A percentile compares a stretch with the other conserved stretches of the same genome.
Conservation (phyloP, 2,888 invertebrate species). For the Exephanes ischioxanthus region DNA sequence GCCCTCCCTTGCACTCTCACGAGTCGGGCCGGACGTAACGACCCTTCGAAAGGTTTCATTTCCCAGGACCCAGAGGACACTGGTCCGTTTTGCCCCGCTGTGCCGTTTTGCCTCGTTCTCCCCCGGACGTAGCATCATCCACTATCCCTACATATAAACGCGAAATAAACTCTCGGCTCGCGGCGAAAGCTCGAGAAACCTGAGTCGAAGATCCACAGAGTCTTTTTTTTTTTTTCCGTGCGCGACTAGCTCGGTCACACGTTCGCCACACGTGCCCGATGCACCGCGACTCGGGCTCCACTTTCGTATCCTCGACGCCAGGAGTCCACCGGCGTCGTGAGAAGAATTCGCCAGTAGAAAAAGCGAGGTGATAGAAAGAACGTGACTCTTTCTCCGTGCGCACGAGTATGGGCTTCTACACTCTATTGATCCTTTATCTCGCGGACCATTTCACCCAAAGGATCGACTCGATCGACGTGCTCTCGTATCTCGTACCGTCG, state of each 20-base stretch:
- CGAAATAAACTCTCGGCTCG: conserved; percentile 23
- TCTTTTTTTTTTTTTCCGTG: conserved; percentile 32
- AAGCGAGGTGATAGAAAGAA: conserved; percentile 36
- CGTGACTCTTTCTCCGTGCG: conserved; percentile 45
- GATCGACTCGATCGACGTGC: conserved; percentile 52
- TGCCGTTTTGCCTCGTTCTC: no score
- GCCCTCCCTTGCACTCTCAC: no score
- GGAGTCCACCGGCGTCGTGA: conserved; percentile 40
- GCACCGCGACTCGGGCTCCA: conserved; percentile 3
- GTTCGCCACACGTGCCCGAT: not conserved
- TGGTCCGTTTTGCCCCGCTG: no score
- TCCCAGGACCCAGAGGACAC: no score
- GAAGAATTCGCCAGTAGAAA: conserved; percentile 55
- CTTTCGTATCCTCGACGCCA: conserved; percentile 27
- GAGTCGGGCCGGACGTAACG: no score
- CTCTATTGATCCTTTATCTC: conserved; percentile 59
- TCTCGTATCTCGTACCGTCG: not conserved
- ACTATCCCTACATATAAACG: not conserved
- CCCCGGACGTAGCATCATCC: not conserved
- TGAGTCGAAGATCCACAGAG: conserved; percentile 31
- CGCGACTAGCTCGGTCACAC: conserved; percentile 43
- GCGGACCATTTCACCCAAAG: conserved; percentile 60
- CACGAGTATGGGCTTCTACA: conserved; percentile 30
- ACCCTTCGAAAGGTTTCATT: no score
- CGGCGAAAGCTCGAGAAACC: conserved; percentile 33